A percentile compares a stretch with the other conserved stretches of the same genome.
Evolutionary conservation across 2,797 vertebrate species (phyloP).

Genomic region (Aulostomus chinensis): DNA sequence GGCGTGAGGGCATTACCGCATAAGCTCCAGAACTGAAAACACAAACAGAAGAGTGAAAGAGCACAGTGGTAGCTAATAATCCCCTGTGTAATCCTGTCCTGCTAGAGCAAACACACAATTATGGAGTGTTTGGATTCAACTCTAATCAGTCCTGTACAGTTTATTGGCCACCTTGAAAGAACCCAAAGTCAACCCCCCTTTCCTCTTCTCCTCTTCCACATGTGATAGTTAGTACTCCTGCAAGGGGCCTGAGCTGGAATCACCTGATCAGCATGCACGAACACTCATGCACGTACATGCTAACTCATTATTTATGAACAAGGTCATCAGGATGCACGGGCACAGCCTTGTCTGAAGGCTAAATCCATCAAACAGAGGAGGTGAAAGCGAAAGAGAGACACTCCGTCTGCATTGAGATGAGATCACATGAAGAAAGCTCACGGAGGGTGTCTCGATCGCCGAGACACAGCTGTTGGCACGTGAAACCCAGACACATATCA

Average conservation of each 20-base stretch:
- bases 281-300: conserved; percentile 24
- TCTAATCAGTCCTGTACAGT: conserved; percentile 27
- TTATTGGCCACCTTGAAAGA: conserved; percentile 26
- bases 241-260: conserved; percentile 49
- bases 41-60: conserved; percentile 58
- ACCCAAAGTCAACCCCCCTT: conserved; percentile 37
- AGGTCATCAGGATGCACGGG: conserved; percentile 73
- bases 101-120: conserved; percentile 60
- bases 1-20: conserved; percentile 97
- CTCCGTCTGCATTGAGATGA: conserved; percentile 70
- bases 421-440: conserved; percentile 46
- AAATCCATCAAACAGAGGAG: conserved; percentile 65
- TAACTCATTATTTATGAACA: conserved; percentile 71
- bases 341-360: conserved; percentile 64
- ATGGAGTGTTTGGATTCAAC: conserved; percentile 40
- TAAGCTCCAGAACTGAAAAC: conserved; percentile 96
- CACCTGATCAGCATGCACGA: conserved; percentile 72
- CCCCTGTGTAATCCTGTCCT: conserved; percentile 58
- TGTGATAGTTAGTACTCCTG: conserved; percentile 33
- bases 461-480: conserved; percentile 22
- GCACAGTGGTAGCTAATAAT: conserved; percentile 62
- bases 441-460: conserved; percentile 36
- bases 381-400: conserved; percentile 52
- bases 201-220: conserved; percentile 5
- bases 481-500: conserved; percentile 38